Evolutionary conservation across 2,888 invertebrate species (phyloP).

Genomic region (Colostygia pectinataria): DNA sequence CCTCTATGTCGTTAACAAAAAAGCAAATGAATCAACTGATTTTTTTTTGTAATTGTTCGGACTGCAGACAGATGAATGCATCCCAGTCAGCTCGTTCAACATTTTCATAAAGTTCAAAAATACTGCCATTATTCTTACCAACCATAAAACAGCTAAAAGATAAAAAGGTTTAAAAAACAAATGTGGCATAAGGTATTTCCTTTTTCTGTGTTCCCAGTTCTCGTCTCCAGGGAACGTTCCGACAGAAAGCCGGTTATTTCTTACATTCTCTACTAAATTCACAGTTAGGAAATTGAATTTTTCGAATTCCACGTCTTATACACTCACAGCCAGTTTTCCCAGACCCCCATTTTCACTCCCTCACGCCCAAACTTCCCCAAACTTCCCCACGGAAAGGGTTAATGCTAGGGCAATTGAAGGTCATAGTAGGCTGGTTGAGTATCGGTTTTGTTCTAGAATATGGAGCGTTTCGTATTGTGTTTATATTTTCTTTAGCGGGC

Average conservation of each 20-base stretch:
- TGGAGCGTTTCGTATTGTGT: conserved; percentile 40
- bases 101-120: too few relatives aligned
- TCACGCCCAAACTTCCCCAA: too few relatives aligned
- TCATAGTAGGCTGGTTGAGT: conserved; percentile 41
- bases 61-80: too few relatives aligned
- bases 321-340: conserved; percentile 42
- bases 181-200: conserved; percentile 56
- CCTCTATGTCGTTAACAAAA: too few relatives aligned
- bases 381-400: conserved; percentile 36
- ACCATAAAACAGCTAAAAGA: conserved; percentile 18
- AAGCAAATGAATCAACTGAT: too few relatives aligned
- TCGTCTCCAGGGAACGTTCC: conserved; percentile 55
- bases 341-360: conserved; percentile 42
- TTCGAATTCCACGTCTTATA: conserved; percentile 68
- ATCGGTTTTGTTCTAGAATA: conserved; percentile 55
- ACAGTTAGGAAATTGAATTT: conserved; percentile 78
- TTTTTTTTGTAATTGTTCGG: too few relatives aligned
- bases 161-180: conserved; percentile 42
- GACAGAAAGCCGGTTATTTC: conserved; percentile 66
- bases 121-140: neutral
- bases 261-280: conserved; percentile 73
- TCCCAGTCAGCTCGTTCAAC: too few relatives aligned
- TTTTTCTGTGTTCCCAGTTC: conserved; percentile 63
- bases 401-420: conserved; percentile 42
- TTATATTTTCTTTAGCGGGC: conserved; percentile 40